These are phyloP conservation scores for Ammodramus savannarum DNA, from an alignment of 2,113 vertebrate genomes.

Conservation along the genomic window DNA sequence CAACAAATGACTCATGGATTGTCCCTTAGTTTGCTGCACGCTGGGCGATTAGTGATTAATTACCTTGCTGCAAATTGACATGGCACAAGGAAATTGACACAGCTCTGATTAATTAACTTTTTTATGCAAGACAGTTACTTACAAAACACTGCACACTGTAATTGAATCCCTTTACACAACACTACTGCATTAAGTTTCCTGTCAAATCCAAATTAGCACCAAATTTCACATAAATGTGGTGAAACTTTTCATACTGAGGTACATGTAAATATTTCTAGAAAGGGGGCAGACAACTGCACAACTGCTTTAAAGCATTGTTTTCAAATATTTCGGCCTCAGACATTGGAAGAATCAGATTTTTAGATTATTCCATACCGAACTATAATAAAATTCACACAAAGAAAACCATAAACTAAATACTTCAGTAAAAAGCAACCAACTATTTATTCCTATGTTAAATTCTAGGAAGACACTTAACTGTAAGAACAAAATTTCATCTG, in stretches of 20 bases:
- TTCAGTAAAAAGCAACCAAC: background rate
- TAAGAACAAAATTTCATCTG: background rate
- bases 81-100: constrained; percentile 83
- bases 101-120: constrained; percentile 87
- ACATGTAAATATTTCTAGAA: background rate
- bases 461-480: background rate
- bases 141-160: constrained; percentile 75
- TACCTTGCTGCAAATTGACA: constrained; percentile 84
- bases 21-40: constrained; percentile 73
- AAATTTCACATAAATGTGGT: constrained; percentile 35
- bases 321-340: background rate
- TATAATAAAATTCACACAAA: background rate
- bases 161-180: constrained; percentile 76
- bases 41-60: constrained; percentile 87
- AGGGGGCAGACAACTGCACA: background rate
- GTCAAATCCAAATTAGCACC: constrained; percentile 64
- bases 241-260: background rate
- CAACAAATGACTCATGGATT: constrained; percentile 75
- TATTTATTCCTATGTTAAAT: background rate
- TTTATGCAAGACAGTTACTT: constrained; percentile 79
- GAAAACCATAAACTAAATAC: background rate
- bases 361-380: background rate
- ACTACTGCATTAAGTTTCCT: constrained; percentile 66
- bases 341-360: background rate
- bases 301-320: background rate